Evolutionary conservation across 1,140 invertebrate species (phyloP), one percentile per base, ranked within the genome.

Genomic region (Drosophila tristis): DNA sequence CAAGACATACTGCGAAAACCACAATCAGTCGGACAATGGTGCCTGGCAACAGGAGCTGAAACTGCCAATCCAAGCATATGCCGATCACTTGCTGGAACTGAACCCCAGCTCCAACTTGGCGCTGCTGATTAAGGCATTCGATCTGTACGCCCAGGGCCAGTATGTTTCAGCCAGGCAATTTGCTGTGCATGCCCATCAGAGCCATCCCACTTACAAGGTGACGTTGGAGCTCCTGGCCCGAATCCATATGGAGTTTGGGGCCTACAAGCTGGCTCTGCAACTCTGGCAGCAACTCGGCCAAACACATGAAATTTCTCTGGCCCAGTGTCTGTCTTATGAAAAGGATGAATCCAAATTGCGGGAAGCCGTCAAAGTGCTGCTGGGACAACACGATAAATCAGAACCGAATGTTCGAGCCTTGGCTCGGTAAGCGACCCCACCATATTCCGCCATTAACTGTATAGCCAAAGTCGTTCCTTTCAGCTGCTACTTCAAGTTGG

Each of bases 51-150:
- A 39, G 2, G 77, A 78, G 11, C 50, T 90, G 6, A 51, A 58
- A 23, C 11, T 50, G 6, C 66, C 80, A 8, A 93, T 96, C 44
- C 92, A 91, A 55, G 42, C 75, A 31, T 94, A 93, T 72, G 93
- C 91, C 60, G 90, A 93, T 35, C 78, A 80, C 60, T 80, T 95
- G 13, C 76, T 93, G 13, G 73, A 92, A 29, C 42, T 94, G 0
- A 93, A 95, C 85, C 42, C 92, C 59, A 92, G 94, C 43, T 95
- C 94, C 0, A 93, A 93, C 82, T 93, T 94, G 73, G 95, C 92
- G 11, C 76, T 93, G 16, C 91, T 95, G n/a, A 93, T 95, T 43
- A 94, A 94, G 92, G 94, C 94, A 31, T 93, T 95, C n/a, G 80
- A 93, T 66, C 85, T 92, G 8, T 94, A 93, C 90, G 86, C 93